phyloP scores from a whole-genome alignment of 2,888 invertebrate genomes.

The Troides helena region DNA sequence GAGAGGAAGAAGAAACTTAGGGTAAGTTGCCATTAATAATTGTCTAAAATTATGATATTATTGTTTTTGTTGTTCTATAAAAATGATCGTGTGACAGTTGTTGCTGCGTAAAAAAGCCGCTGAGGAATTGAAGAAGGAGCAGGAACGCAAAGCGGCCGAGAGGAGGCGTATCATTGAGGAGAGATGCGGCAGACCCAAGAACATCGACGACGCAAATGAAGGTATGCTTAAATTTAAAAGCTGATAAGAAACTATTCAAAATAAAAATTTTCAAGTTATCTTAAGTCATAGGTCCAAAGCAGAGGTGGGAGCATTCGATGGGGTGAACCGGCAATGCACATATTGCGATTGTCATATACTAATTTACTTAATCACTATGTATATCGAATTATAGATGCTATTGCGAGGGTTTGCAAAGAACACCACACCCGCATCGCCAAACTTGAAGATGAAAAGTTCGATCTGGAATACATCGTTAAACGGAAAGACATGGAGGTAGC shows the following conservation, averaged over 20 bases:
- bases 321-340: conserved; percentile 47
- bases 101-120: conserved; percentile 99
- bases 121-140: conserved; percentile 99
- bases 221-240: conserved; percentile 79
- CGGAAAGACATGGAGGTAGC: conserved; percentile 99
- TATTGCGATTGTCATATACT: conserved; percentile 40
- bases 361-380: conserved; percentile 44
- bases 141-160: conserved; percentile 98
- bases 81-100: conserved; percentile 82
- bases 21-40: conserved; percentile 81
- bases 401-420: conserved; percentile 88
- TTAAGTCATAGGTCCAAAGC: background rate
- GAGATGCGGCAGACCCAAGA: conserved; percentile 95
- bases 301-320: background rate
- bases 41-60: background rate
- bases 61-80: background rate
- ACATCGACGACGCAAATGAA: conserved; percentile 95
- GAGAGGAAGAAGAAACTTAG: conserved; percentile 99
- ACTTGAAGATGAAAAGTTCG: conserved; percentile 97
- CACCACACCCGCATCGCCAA: conserved; percentile 93
- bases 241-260: background rate
- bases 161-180: conserved; percentile 98
- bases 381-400: conserved; percentile 84
- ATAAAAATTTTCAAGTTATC: background rate
- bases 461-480: conserved; percentile 98